Evolutionary conservation across 2,113 vertebrate genomes (phyloP).

Genomic region (Ptychochromis oligacanthus): DNA sequence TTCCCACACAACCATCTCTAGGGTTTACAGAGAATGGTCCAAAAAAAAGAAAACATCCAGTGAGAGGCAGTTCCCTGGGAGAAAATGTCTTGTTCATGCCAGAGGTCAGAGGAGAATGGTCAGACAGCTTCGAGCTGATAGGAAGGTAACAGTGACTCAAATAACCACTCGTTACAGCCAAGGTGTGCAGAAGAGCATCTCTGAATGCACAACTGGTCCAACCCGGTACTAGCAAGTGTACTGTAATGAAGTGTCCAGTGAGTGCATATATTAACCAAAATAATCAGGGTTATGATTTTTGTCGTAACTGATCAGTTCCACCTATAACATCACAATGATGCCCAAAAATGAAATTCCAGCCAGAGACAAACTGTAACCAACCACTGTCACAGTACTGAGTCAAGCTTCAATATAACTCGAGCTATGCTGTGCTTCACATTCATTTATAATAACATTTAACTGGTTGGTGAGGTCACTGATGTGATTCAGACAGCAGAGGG

Average conservation of each 20-base stretch:
- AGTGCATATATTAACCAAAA: background rate
- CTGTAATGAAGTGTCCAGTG: background rate
- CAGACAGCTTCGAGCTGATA: too few species aligned
- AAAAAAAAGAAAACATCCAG: too few species aligned
- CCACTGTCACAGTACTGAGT: background rate
- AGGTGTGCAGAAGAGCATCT: too few species aligned
- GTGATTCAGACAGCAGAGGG: background rate
- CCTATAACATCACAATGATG: fast-evolving
- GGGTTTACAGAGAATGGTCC: too few species aligned
- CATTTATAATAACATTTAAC: background rate
- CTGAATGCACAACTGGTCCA: background rate
- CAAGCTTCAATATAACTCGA: background rate
- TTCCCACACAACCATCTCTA: too few species aligned
- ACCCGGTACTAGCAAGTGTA: background rate
- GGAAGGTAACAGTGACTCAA: too few species aligned
- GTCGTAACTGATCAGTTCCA: background rate
- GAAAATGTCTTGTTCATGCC: too few species aligned
- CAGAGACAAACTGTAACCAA: background rate
- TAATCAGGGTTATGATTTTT: background rate
- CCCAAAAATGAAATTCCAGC: background rate
- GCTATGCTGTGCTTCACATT: background rate
- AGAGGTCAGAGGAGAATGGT: too few species aligned
- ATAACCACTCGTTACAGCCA: too few species aligned
- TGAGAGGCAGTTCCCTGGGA: too few species aligned
- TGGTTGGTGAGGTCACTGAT: background rate